Conservation (phyloP, 2,888 invertebrate species). For the Phragmatobia fuliginosa region DNA sequence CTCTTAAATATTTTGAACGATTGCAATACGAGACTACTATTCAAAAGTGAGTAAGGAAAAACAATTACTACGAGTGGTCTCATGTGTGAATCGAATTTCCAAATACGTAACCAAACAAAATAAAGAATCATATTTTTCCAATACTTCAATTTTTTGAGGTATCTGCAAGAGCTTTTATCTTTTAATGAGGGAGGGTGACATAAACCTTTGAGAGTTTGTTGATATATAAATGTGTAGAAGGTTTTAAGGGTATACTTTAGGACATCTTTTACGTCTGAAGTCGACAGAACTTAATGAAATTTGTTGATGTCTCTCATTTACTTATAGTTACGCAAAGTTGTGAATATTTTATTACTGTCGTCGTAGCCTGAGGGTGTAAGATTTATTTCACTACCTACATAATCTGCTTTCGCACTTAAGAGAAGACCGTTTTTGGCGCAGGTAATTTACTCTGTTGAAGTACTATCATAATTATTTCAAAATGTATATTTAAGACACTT, state of each 20-base stretch:
- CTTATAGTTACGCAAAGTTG: background rate
- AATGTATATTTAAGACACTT: too few relatives aligned
- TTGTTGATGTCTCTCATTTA: background rate
- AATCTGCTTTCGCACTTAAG: background rate
- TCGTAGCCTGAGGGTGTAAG: background rate
- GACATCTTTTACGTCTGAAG: background rate
- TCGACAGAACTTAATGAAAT: background rate
- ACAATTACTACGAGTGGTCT: too few relatives aligned
- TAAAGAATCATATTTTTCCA: background rate
- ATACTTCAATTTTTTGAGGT: background rate
- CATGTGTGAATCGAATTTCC: background rate
- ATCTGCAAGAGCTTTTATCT: background rate
- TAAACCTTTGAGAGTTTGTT: conserved; percentile 1
- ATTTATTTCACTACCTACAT: background rate
- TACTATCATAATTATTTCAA: too few relatives aligned
- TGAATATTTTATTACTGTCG: background rate
- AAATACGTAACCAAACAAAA: background rate
- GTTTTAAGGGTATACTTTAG: background rate
- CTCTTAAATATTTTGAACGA: background rate
- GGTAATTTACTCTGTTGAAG: too few relatives aligned
- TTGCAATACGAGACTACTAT: background rate
- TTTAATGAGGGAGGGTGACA: background rate
- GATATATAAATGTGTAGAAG: background rate
- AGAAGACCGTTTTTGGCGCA: background rate
- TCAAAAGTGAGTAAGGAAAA: background rate